Percentiles rank a stretch among this genome's conserved stretches.
Evolutionary conservation across 2,888 invertebrate genomes (phyloP).

Genomic region (Athalia circularis): DNA sequence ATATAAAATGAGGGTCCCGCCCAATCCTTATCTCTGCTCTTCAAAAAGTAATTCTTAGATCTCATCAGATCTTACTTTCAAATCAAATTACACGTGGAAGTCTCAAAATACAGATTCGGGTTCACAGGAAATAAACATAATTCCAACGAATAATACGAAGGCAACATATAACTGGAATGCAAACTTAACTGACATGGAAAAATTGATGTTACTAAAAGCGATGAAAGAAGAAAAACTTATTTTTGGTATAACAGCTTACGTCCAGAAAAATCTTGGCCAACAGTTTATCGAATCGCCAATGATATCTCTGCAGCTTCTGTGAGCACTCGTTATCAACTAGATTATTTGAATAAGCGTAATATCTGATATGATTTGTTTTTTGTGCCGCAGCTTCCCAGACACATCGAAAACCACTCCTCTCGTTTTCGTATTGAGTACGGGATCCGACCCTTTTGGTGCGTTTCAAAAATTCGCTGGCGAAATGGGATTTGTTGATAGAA

Average conservation of each 20-base stretch:
- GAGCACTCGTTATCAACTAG: slow-evolving; percentile 63
- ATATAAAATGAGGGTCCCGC: slow-evolving; percentile 37
- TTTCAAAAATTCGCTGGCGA: slow-evolving; percentile 89
- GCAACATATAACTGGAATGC: slow-evolving; percentile 79
- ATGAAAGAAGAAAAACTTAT: slow-evolving; percentile 88
- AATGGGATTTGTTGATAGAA: slow-evolving; percentile 80
- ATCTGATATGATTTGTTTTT: slow-evolving; percentile 12
- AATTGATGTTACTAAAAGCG: slow-evolving; percentile 86
- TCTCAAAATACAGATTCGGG: no score
- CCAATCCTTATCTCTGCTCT: no score
- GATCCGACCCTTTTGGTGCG: slow-evolving; percentile 90
- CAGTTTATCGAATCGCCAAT: slow-evolving; percentile 90
- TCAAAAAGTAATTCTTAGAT: no score
- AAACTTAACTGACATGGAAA: slow-evolving; percentile 83
- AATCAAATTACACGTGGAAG: no score
- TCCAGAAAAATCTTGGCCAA: slow-evolving; percentile 84
- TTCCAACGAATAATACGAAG: slow-evolving; percentile 68
- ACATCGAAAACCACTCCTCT: slow-evolving; percentile 85
- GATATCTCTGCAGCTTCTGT: slow-evolving; percentile 81
- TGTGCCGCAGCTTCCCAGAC: slow-evolving; percentile 79
- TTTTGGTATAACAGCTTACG: slow-evolving; percentile 88
- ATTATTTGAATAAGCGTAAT: slow-evolving; percentile 26
- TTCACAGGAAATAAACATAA: slow-evolving; percentile 78
- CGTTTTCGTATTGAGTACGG: slow-evolving; percentile 90
- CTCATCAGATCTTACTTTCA: no score